phyloP scores from a whole-genome alignment of 2,113 vertebrate species.

The Passer montanus region DNA sequence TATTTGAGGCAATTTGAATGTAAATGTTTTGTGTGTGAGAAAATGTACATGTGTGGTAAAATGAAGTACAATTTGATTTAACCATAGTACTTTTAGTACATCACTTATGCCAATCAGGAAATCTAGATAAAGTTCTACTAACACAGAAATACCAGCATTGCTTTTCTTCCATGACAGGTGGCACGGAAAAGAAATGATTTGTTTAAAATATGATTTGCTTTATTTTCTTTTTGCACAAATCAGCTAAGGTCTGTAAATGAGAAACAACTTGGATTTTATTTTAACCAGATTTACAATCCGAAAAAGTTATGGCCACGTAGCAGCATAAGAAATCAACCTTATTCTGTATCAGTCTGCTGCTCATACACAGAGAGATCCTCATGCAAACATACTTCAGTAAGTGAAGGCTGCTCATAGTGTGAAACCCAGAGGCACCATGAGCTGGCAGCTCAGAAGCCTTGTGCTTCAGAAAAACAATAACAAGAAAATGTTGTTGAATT shows the following conservation, averaged over 20 bases:
- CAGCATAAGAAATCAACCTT: background rate
- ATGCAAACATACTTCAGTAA: background rate
- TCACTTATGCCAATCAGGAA: slow-evolving; percentile 42
- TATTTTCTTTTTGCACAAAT: background rate
- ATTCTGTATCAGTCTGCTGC: background rate
- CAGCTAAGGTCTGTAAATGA: background rate
- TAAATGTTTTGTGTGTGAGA: background rate
- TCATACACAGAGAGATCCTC: background rate
- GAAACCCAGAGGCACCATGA: background rate
- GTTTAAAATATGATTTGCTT: background rate
- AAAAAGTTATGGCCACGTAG: background rate
- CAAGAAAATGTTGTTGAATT: background rate
- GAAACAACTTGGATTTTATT: background rate
- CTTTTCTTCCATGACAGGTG: background rate
- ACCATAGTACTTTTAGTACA: background rate
- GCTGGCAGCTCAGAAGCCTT: background rate
- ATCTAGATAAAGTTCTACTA: slow-evolving; percentile 33
- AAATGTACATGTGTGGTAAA: background rate
- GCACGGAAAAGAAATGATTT: background rate
- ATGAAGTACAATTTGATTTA: slow-evolving; percentile 33
- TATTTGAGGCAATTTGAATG: background rate
- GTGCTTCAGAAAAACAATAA: slow-evolving; percentile 11
- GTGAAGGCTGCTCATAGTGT: background rate
- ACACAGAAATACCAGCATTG: background rate
- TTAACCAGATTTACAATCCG: background rate